phyloP scores from a whole-genome alignment of 2,888 invertebrate genomes.

The Unio delphinus region DNA sequence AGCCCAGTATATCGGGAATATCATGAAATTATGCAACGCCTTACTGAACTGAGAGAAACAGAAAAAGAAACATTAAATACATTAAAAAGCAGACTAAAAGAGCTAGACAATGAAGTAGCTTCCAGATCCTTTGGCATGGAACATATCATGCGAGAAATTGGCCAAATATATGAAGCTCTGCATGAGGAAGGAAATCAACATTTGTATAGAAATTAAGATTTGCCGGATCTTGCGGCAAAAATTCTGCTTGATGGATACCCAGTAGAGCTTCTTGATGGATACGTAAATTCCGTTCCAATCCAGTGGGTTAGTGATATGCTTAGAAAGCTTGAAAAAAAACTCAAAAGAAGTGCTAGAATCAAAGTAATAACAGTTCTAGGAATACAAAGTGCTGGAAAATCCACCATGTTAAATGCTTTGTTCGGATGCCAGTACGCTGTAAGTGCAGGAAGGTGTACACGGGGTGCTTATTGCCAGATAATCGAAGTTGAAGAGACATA shows the following conservation, averaged over 20 bases:
- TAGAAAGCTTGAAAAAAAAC: background rate
- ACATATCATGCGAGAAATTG: constrained; percentile 5
- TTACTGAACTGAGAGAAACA: background rate
- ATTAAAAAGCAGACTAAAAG: background rate
- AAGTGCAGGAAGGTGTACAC: constrained; percentile 24
- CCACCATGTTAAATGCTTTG: constrained; percentile 19
- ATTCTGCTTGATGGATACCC: constrained; percentile 9
- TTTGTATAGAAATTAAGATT: background rate
- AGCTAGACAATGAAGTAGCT: constrained; percentile 1
- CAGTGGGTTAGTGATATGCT: constrained; percentile 1
- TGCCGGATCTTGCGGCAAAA: constrained; percentile 1
- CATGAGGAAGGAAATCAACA: too few species aligned
- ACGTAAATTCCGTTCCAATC: constrained; percentile 5
- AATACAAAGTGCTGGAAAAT: constrained; percentile 27
- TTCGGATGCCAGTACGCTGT: constrained; percentile 21
- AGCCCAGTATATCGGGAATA: rapidly evolving
- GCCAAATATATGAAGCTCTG: constrained; percentile 9
- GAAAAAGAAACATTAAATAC: background rate
- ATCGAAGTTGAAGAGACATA: constrained; percentile 1
- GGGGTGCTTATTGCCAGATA: constrained; percentile 20
- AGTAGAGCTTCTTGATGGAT: constrained; percentile 8
- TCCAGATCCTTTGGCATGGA: background rate
- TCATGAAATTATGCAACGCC: too few species aligned
- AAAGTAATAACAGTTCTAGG: constrained; percentile 18
- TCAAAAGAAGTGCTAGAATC: background rate